Percentiles rank a stretch among this genome's conserved stretches.
phyloP scores from a whole-genome alignment of 2,888 invertebrate species.

The Odontothrips loti region DNA sequence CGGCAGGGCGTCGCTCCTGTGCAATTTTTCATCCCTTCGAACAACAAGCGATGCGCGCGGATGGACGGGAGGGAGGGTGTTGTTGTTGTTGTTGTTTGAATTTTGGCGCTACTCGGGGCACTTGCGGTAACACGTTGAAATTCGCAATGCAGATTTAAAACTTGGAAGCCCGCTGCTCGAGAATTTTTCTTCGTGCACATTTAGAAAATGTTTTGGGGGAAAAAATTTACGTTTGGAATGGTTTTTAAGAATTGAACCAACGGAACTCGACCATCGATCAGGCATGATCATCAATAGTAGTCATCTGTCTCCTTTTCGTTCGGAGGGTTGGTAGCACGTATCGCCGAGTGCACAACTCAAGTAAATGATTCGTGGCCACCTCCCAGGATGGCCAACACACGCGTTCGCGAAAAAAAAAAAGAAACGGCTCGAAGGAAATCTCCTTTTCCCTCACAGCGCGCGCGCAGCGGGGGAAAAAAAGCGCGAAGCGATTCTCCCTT shows the following conservation, averaged over 20 bases:
- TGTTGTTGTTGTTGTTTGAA: background rate
- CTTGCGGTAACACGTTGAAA: background rate
- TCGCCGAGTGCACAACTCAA: background rate
- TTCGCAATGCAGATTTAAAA: too few relatives aligned
- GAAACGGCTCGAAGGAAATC: background rate
- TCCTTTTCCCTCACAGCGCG: background rate
- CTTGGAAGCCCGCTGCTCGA: too few relatives aligned
- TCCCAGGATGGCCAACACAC: background rate
- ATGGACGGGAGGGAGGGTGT: too few relatives aligned
- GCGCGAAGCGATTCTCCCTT: background rate
- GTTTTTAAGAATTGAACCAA: too few relatives aligned
- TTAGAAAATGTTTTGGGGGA: too few relatives aligned
- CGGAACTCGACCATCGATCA: too few relatives aligned
- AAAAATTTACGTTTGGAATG: too few relatives aligned
- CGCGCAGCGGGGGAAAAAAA: too few relatives aligned
- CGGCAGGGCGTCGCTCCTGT: background rate
- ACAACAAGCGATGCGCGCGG: background rate
- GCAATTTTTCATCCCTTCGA: conserved; percentile 8
- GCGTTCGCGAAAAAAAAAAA: too few relatives aligned
- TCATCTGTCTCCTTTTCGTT: too few relatives aligned
- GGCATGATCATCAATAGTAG: too few relatives aligned
- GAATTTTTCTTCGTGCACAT: background rate
- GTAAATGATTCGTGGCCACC: conserved; percentile 19
- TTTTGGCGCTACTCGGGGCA: background rate
- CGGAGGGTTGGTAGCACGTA: too few relatives aligned